Conservation (phyloP, 2,797 vertebrate species). For the Prionace glauca region DNA sequence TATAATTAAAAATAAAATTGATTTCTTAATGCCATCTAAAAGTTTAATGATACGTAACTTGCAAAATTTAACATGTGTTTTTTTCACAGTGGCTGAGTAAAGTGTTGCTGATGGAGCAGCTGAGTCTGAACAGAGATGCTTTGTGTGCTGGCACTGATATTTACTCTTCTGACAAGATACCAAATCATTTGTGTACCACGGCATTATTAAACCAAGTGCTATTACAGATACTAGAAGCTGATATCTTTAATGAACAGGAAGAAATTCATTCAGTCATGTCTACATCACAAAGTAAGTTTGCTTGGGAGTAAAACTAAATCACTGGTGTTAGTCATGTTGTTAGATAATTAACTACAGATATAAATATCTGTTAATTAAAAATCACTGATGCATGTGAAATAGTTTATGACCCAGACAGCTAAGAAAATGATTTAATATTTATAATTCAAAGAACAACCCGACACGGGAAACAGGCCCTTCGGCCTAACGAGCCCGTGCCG, state of each 20-base stretch:
- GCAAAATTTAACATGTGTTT: neutral
- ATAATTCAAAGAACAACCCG: neutral
- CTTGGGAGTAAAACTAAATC: neutral
- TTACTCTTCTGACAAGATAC: slow-evolving; percentile 59
- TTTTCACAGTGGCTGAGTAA: slow-evolving; percentile 75
- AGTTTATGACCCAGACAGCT: neutral
- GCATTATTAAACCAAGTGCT: slow-evolving; percentile 73
- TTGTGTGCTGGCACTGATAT: slow-evolving; percentile 59
- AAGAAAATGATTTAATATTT: neutral
- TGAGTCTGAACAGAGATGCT: slow-evolving; percentile 67
- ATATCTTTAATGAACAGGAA: slow-evolving; percentile 51
- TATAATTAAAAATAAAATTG: neutral
- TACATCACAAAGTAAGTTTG: slow-evolving; percentile 24
- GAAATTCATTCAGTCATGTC: slow-evolving; percentile 44
- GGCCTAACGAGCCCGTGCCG: no score
- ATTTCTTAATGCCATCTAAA: slow-evolving; percentile 39
- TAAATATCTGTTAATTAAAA: neutral
- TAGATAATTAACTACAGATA: neutral
- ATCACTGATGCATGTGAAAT: neutral
- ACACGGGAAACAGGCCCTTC: no score
- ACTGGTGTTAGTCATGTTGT: neutral
- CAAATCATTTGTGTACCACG: slow-evolving; percentile 75
- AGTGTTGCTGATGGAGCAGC: slow-evolving; percentile 69
- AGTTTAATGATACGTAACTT: neutral
- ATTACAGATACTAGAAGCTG: slow-evolving; percentile 50